Evolutionary conservation across 1,140 invertebrate species (phyloP).

Genomic region (Anoplolepis gracilipes): DNA sequence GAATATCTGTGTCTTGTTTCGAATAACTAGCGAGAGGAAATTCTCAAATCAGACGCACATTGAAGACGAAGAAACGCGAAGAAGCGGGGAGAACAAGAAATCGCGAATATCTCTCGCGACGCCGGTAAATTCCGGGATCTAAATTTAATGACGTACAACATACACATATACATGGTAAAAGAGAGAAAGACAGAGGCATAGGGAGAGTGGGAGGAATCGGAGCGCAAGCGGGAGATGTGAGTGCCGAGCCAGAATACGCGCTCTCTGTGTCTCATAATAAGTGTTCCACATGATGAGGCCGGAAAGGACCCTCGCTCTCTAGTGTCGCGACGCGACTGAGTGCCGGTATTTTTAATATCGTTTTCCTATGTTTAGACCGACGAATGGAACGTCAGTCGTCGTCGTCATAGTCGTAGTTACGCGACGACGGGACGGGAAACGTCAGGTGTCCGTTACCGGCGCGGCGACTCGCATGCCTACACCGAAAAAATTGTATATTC

Average conservation of each 20-base stretch:
- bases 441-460: constrained; percentile 33
- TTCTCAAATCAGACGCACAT: not conserved
- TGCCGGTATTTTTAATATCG: constrained; percentile 61
- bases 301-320: constrained; percentile 14
- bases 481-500: too few species aligned
- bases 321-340: constrained; percentile 22
- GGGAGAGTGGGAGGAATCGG: not conserved
- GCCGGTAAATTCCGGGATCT: constrained; percentile 32
- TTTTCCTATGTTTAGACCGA: constrained; percentile 39
- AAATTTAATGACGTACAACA: constrained; percentile 43
- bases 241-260: constrained; percentile 13
- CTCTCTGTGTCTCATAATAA: constrained; percentile 35
- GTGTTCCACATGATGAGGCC: constrained; percentile 47
- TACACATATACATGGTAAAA: not conserved
- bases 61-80: not conserved
- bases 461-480: too few species aligned
- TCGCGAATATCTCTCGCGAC: constrained; percentile 18
- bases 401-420: not conserved
- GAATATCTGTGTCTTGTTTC: not conserved
- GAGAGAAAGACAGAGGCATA: not conserved
- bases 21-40: not conserved
- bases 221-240: constrained; percentile 18
- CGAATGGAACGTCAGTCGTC: constrained; percentile 25
- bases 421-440: constrained; percentile 1
- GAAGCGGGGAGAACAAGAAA: not conserved